phyloP scores from a whole-genome alignment of 2,113 vertebrate species.

The Turnix velox region DNA sequence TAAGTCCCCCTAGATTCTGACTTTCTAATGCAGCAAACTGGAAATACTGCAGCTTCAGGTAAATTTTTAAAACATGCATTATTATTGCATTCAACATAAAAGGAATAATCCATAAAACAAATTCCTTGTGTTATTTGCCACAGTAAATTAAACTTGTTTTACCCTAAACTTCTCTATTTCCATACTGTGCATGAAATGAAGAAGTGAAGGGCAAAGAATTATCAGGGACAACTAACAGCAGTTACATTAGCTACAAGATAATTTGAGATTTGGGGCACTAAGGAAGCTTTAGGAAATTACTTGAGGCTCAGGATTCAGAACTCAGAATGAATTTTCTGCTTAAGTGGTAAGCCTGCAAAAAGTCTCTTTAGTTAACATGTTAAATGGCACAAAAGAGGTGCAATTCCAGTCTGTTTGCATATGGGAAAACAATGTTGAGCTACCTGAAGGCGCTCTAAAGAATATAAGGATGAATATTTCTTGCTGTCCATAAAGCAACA shows the following conservation, averaged over 20 bases:
- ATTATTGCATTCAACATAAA: conserved; percentile 13
- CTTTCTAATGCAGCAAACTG: not conserved
- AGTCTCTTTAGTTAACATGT: not conserved
- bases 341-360: not conserved
- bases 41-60: conserved; percentile 25
- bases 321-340: not conserved
- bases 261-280: not conserved
- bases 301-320: not conserved
- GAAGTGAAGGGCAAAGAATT: not conserved
- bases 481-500: not conserved
- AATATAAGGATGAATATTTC: not conserved
- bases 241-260: not conserved
- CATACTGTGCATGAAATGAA: not conserved
- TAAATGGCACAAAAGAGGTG: not conserved
- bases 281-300: not conserved
- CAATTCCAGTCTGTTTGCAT: not conserved
- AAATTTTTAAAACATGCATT: not conserved
- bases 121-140: conserved; percentile 4
- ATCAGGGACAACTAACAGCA: not conserved
- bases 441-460: not conserved
- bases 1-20: not conserved
- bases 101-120: conserved; percentile 29
- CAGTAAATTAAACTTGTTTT: conserved; percentile 10
- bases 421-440: not conserved
- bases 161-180: not conserved